phyloP scores from a whole-genome alignment of 2,113 vertebrate species.

The Struthio camelus region DNA sequence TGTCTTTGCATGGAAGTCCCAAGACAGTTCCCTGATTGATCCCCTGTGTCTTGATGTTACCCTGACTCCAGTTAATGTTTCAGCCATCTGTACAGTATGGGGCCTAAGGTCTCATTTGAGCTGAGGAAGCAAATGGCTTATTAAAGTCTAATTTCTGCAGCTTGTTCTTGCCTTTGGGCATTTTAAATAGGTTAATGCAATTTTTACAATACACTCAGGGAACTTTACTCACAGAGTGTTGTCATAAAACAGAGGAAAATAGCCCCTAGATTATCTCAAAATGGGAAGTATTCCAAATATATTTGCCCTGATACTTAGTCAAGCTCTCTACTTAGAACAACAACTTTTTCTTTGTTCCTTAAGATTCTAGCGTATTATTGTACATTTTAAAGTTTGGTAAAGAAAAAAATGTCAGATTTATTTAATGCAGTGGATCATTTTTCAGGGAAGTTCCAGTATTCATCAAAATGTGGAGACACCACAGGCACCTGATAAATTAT shows the following conservation, averaged over 20 bases:
- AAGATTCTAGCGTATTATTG: constrained; percentile 4
- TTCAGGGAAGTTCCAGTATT: constrained; percentile 39
- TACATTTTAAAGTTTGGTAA: constrained; percentile 5
- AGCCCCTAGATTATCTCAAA: constrained; percentile 44
- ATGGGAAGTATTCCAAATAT: constrained; percentile 22
- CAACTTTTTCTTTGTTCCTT: neutral
- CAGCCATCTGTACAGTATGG: constrained; percentile 19
- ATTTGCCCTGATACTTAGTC: neutral
- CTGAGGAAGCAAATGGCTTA: constrained; percentile 57
- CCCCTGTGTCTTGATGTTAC: constrained; percentile 26
- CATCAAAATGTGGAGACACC: constrained; percentile 47
- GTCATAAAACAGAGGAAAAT: constrained; percentile 53
- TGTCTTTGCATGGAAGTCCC: neutral
- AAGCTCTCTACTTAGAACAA: neutral
- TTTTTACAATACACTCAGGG: constrained; percentile 59
- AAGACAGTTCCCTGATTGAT: constrained; percentile 6
- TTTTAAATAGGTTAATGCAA: constrained; percentile 69
- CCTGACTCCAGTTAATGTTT: constrained; percentile 23
- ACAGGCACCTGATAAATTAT: constrained; percentile 59
- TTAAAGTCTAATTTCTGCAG: constrained; percentile 65
- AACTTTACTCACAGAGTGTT: constrained; percentile 46
- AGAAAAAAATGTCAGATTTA: constrained; percentile 26
- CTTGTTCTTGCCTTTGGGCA: constrained; percentile 65
- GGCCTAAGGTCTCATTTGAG: constrained; percentile 59
- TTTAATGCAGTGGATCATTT: constrained; percentile 44